Conservation (phyloP, 2,888 invertebrate species). For the Sinelater perroti region DNA sequence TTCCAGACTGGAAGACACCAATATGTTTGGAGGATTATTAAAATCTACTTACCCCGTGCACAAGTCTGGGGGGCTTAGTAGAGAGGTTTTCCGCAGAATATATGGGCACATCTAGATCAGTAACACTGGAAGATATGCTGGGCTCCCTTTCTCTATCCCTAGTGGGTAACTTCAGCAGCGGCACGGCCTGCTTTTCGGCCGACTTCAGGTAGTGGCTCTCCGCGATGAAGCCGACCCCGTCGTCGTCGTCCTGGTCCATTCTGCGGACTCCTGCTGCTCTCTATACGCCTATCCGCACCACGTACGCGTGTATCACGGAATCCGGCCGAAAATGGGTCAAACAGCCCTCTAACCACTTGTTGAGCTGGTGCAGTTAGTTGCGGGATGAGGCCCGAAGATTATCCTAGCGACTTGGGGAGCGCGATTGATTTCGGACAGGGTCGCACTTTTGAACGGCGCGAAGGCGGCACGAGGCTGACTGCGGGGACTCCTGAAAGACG, state of each 20-base stretch:
- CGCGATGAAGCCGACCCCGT: constrained; percentile 65
- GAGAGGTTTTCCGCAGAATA: constrained; percentile 59
- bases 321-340: no score
- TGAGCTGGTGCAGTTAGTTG: constrained; percentile 5
- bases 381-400: no score
- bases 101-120: constrained; percentile 67
- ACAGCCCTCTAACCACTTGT: constrained; percentile 26
- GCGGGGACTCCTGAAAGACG: constrained; percentile 32
- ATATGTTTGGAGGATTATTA: no score
- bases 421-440: constrained; percentile 7
- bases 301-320: no score
- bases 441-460: constrained; percentile 8
- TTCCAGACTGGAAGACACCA: no score
- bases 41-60: constrained; percentile 51
- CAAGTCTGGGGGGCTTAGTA: constrained; percentile 47
- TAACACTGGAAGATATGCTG: constrained; percentile 66
- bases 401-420: background rate
- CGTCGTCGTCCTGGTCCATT: constrained; percentile 58
- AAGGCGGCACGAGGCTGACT: constrained; percentile 27
- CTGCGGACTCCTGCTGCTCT: no score
- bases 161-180: constrained; percentile 61
- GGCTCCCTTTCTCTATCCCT: constrained; percentile 54
- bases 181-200: constrained; percentile 55
- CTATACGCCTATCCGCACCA: no score
- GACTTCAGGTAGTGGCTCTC: constrained; percentile 65